phyloP scores from a whole-genome alignment of 2,113 vertebrate genomes.

The Nesoenas mayeri region DNA sequence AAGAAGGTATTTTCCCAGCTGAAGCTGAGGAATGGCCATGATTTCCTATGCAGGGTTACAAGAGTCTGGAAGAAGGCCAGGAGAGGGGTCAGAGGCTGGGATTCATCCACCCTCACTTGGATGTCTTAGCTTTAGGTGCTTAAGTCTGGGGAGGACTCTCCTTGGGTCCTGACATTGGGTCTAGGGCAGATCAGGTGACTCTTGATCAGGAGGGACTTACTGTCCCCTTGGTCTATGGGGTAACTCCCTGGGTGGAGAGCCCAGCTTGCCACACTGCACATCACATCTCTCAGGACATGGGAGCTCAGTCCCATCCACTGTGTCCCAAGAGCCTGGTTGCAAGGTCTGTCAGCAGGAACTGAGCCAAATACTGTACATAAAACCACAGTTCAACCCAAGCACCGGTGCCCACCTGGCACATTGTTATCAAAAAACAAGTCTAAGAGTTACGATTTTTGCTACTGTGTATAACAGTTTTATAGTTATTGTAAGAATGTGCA shows the following conservation, averaged over 20 bases:
- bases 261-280: not conserved
- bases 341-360: not conserved
- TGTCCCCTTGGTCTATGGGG: not conserved
- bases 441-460: not conserved
- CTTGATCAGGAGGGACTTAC: not conserved
- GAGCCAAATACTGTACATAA: not conserved
- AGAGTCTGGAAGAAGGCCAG: not conserved
- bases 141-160: not conserved
- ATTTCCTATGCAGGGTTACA: not conserved
- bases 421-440: not conserved
- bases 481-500: not conserved
- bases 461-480: accelerated
- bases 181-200: not conserved
- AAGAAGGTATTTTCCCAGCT: not conserved
- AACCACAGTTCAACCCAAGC: not conserved
- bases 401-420: not conserved
- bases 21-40: not conserved
- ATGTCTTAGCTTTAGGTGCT: not conserved
- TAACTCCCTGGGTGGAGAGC: accelerated
- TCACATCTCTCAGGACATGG: not conserved
- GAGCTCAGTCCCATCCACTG: not conserved
- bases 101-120: not conserved
- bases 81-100: not conserved
- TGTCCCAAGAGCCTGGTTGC: not conserved
- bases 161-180: not conserved